A percentile compares a stretch with the other conserved stretches of the same genome.
phyloP scores from a whole-genome alignment of 2,888 invertebrate genomes.

The Diabrotica balteata region DNA sequence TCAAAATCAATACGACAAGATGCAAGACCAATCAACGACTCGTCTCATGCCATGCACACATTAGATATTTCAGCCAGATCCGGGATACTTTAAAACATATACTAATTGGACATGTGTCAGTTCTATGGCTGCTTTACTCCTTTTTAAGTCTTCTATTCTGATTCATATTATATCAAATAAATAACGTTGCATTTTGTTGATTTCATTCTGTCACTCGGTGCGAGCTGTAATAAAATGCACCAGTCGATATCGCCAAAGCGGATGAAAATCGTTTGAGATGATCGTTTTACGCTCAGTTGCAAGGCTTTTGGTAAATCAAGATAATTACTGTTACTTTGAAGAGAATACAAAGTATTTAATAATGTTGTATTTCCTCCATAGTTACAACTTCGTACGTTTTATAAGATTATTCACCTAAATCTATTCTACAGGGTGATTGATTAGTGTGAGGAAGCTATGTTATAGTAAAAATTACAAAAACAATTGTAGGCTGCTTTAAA shows the following conservation, averaged over 20 bases:
- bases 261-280: too few relatives aligned
- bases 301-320: too few relatives aligned
- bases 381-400: too few relatives aligned
- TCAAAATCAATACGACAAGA: conserved; percentile 56
- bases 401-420: too few relatives aligned
- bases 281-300: too few relatives aligned
- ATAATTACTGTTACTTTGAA: too few relatives aligned
- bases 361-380: too few relatives aligned
- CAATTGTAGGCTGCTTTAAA: too few relatives aligned
- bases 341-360: too few relatives aligned
- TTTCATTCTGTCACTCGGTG: conserved; percentile 38
- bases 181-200: conserved; percentile 46
- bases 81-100: conserved; percentile 58
- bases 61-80: conserved; percentile 55
- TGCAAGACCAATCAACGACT: conserved; percentile 36
- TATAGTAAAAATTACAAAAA: too few relatives aligned
- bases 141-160: conserved; percentile 56
- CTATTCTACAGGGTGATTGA: too few relatives aligned
- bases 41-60: conserved; percentile 43
- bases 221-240: conserved; percentile 20
- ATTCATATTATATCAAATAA: conserved; percentile 52
- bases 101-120: conserved; percentile 60
- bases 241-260: neutral
- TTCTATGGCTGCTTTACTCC: conserved; percentile 54
- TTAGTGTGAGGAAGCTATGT: too few relatives aligned